Conservation (phyloP, 2,888 invertebrate genomes). For the Aelia acuminata region DNA sequence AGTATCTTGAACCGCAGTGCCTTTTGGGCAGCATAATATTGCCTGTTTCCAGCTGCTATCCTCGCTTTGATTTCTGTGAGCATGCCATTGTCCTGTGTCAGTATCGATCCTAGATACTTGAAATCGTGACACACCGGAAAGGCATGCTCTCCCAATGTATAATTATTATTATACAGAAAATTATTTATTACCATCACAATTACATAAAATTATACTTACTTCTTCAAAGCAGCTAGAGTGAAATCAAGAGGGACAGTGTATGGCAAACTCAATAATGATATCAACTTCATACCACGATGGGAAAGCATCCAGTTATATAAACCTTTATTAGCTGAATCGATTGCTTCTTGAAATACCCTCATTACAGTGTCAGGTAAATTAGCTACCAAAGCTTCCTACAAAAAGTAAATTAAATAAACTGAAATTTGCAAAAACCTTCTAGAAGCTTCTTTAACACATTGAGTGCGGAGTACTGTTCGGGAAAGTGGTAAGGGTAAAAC, state of each 20-base stretch:
- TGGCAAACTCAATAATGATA: constrained; percentile 86
- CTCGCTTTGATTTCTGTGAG: no score
- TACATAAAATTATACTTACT: constrained; percentile 72
- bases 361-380: constrained; percentile 92
- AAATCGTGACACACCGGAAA: no score
- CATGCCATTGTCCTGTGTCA: no score
- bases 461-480: no score
- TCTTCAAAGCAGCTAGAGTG: constrained; percentile 86
- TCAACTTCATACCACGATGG: constrained; percentile 83
- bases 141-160: no score
- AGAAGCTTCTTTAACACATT: background rate
- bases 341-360: constrained; percentile 92
- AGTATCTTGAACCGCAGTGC: no score
- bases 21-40: no score
- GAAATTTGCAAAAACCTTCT: background rate
- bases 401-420: constrained; percentile 63
- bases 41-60: no score
- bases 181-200: background rate
- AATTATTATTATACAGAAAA: no score
- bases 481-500: no score
- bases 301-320: constrained; percentile 92
- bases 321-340: constrained; percentile 92
- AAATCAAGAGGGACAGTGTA: constrained; percentile 91
- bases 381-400: constrained; percentile 87
- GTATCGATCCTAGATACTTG: no score